These are phyloP conservation scores for Sturmia bella DNA, from an alignment of 2,888 invertebrate genomes.

Conservation along the genomic window DNA sequence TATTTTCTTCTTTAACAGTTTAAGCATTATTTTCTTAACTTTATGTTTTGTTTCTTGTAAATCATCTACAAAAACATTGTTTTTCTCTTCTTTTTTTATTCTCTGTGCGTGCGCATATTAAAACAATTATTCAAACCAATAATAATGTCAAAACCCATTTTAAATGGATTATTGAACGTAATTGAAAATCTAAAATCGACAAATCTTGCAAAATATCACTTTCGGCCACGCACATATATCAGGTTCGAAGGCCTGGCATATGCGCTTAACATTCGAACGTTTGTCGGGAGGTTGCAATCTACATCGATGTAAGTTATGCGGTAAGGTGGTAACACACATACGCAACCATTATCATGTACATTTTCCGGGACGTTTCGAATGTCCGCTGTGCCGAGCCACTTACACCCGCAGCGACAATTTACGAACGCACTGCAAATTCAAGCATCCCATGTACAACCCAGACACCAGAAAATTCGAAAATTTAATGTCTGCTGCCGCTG, in stretches of 20 bases:
- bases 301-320: conserved; percentile 96
- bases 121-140: conserved; percentile 64
- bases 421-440: conserved; percentile 96
- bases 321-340: conserved; percentile 97
- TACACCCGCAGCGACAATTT: conserved; percentile 96
- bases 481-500: conserved; percentile 84
- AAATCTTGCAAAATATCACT: conserved; percentile 33
- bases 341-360: conserved; percentile 97
- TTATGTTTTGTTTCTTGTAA: conserved; percentile 79
- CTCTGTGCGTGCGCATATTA: conserved; percentile 78
- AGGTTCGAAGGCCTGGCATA: conserved; percentile 97
- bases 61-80: conserved; percentile 82
- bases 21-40: conserved; percentile 66
- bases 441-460: conserved; percentile 93
- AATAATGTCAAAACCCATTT: conserved; percentile 57
- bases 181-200: conserved; percentile 40
- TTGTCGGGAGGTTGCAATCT: conserved; percentile 95
- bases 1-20: conserved; percentile 52
- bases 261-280: conserved; percentile 96
- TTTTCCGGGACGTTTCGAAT: conserved; percentile 95
- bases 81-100: conserved; percentile 81
- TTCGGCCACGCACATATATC: conserved; percentile 82
- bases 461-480: conserved; percentile 93
- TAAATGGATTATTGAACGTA: conserved; percentile 55
- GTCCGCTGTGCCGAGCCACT: conserved; percentile 94